Base-by-base conservation (phyloP, 2,113 vertebrate genomes). In the Gymnobelideus leadbeateri region DNA sequence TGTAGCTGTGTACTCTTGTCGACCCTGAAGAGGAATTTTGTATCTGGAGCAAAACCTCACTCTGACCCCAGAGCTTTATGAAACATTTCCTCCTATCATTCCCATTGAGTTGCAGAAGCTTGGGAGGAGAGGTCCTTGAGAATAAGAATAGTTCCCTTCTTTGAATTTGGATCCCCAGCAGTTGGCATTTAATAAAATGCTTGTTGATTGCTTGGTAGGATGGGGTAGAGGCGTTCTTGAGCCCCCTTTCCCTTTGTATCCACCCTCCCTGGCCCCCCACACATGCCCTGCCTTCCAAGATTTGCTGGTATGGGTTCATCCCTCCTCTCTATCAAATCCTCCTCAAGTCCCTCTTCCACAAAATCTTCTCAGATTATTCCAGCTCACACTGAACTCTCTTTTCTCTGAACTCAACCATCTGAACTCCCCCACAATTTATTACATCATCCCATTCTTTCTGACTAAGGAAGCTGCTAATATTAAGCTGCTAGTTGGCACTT, bases 381-480 rank as follows among this genome's bases (percentile, higher is more conserved):
- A 84, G 68, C 68, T 43, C 68, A 84, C 68, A 84, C n/a, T 84
- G 68, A 84, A 84, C 37, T 84, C n/a, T 84, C 68, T 84, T 84
- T 68, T 84, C 68, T 84, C n/a, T 43, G 68, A 84, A 84, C n/a
- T 43, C 68, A 84, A 84, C 68, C 68, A 84, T 84, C 68, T 84
- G 68, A 84, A 84, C 68, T 43, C 43, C 68, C 68, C 68, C 68
- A 43, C 68, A 84, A 84, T 84, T 84, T 84, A 84, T 84, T 84
- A 84, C 68, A 84, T 84, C 68, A 84, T 84, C 68, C 68, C 16
- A 84, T 84, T 84, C 68, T 84, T 84, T 84, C 68, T 84, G 68
- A 84, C 68, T 84, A 84, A 84, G 68, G 68, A 84, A 84, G 68
- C 68, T 84, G n/a, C 68, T 84, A 84, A 84, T 84, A 84, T 84